These are phyloP conservation scores for Orchesella cincta DNA, from an alignment of 1,140 invertebrate genomes.

Conservation along the genomic window DNA sequence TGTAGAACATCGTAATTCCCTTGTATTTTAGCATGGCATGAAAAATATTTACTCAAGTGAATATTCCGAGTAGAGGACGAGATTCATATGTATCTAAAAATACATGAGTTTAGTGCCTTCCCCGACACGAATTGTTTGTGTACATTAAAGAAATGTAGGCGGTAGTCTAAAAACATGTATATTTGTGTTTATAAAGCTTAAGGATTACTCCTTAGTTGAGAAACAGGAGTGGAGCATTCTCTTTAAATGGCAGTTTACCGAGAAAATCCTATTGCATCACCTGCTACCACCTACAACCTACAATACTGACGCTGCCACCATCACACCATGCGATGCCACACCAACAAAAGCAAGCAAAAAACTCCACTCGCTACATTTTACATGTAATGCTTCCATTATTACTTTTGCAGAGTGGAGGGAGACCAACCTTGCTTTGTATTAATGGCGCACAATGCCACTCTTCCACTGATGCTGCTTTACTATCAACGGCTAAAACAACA, in stretches of 20 bases:
- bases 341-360: neutral
- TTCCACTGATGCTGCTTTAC: neutral
- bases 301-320: neutral
- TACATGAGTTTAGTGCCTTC: neutral
- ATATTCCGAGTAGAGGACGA: neutral
- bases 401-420: neutral
- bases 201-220: neutral
- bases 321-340: neutral
- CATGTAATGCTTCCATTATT: neutral
- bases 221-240: neutral
- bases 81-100: neutral
- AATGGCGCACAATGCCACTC: neutral
- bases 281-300: neutral
- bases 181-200: neutral
- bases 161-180: neutral
- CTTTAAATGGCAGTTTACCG: neutral
- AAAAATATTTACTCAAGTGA: neutral
- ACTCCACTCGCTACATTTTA: neutral
- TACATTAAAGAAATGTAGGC: neutral
- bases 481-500: constrained; percentile 10
- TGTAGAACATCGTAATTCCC: neutral
- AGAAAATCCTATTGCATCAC: constrained; percentile 12
- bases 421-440: neutral
- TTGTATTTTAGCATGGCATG: neutral
- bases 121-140: neutral